Conservation (phyloP, 2,888 invertebrate genomes). For the Ophioninae sp. region DNA sequence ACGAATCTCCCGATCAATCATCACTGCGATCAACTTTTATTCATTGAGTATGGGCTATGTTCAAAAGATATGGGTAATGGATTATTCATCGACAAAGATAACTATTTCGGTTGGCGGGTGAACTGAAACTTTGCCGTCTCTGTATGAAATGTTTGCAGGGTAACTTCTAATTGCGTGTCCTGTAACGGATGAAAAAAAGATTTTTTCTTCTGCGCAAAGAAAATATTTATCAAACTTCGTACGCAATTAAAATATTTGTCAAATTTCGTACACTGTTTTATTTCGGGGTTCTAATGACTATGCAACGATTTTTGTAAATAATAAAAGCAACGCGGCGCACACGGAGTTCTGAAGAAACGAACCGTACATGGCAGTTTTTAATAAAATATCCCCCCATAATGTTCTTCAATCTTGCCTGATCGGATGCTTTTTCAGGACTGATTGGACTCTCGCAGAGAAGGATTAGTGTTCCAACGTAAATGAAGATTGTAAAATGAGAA, state of each 20-base stretch:
- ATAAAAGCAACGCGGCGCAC: neutral
- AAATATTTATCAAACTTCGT: neutral
- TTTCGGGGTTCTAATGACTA: neutral
- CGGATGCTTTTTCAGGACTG: neutral
- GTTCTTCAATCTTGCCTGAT: too few species aligned
- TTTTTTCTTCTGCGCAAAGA: neutral
- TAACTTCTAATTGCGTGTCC: neutral
- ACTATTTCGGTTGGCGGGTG: neutral
- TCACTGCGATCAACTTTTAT: neutral
- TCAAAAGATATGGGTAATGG: neutral
- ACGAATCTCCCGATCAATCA: too few species aligned
- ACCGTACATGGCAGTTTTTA: neutral
- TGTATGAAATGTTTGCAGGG: neutral
- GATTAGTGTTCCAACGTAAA: slow-evolving; percentile 38
- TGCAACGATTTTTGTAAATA: neutral
- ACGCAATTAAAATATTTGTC: neutral
- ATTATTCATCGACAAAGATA: neutral
- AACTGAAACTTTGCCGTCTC: neutral
- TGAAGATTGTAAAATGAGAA: slow-evolving; percentile 35
- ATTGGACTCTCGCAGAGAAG: slow-evolving; percentile 43
- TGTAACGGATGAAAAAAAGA: neutral
- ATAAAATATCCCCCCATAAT: neutral
- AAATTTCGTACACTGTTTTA: neutral
- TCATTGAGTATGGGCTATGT: neutral
- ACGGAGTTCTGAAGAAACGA: neutral